Percentiles rank a stretch among this genome's conserved stretches.
These are phyloP conservation scores for Polyommatus iphigenia DNA, from an alignment of 2,888 invertebrate species.

Conservation along the genomic window DNA sequence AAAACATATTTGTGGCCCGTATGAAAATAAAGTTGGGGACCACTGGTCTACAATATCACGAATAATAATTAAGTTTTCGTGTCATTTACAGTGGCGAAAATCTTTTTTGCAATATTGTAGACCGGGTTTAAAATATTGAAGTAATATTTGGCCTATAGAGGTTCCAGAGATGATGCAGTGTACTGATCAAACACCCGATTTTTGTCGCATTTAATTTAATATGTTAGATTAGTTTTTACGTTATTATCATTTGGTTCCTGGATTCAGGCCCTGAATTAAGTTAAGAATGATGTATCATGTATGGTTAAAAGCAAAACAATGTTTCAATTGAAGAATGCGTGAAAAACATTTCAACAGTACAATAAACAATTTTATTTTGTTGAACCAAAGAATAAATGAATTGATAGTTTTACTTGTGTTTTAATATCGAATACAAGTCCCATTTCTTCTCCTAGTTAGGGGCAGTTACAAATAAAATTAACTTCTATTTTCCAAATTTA, in stretches of 20 bases:
- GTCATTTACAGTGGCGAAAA: too few relatives aligned
- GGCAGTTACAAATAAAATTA: neutral
- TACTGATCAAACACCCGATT: neutral
- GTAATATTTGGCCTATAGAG: neutral
- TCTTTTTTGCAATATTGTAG: too few relatives aligned
- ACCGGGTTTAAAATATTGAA: too few relatives aligned
- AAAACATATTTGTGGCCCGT: too few relatives aligned
- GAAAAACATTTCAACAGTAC: slow-evolving; percentile 23
- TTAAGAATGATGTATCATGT: neutral
- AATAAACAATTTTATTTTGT: slow-evolving; percentile 17
- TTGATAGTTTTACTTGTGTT: neutral
- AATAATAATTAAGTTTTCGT: too few relatives aligned
- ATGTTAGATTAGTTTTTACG: neutral
- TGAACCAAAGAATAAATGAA: slow-evolving; percentile 29
- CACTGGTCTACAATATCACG: too few relatives aligned
- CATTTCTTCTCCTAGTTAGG: neutral
- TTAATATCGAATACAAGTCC: neutral
- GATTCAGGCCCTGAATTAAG: neutral
- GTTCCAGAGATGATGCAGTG: neutral
- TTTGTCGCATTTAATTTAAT: neutral
- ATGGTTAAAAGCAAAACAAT: neutral
- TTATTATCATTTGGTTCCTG: neutral
- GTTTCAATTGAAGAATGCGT: neutral
- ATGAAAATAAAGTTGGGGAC: too few relatives aligned
- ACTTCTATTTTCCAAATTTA: neutral